Base-by-base conservation (phyloP, 2,113 vertebrate genomes). In the Campylomormyrus numenius region DNA sequence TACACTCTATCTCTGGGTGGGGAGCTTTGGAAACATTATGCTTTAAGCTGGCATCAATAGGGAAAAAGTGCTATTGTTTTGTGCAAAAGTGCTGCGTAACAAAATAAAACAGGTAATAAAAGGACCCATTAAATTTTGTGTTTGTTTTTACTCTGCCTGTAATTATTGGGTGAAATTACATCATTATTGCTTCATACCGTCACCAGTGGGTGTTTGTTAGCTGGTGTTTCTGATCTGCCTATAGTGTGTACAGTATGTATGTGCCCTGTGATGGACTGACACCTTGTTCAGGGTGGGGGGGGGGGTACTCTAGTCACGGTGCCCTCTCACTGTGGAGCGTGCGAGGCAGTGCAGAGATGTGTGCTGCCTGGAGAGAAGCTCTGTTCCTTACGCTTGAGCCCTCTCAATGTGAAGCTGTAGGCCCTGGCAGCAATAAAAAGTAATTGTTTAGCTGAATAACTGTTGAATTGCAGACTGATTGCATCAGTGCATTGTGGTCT, bases 391-490 rank as follows among this genome's bases (percentile, higher is more conserved):
- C 21, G 15, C 31, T 27, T 2, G 5, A 42, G 35, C 35, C 27
- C 50, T 88, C 27, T 35, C 15, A 21, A 3, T 87, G 21, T n/a
- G 31, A 19, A 62, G 52, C 39, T 35, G 50, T 88, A 62, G 17
- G 8, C 53, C 15, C 35, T 49, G 49, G 85, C 35, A 66, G 35
- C 24, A 35, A 45, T 45, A 66, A 88, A 27, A 88, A 88, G 17
- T 66, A 42, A 87, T 52, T 62, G 31, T 88, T 66, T 46, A 66
- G 52, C 53, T 45, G 39, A 88, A 62, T 62, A 88, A 88, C 52
- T 88, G 56, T n/a, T 88, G 56, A 87, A 87, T 88, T 88, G 21
- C 87, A 88, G 15, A 42, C 87, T 62, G 56, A 58, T 88, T 62
- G 56, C 87, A 88, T 88, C 87, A 88, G 53, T 46, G 56, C 56